Base-by-base conservation (phyloP, 2,113 vertebrate species). In the Oxyura jamaicensis region DNA sequence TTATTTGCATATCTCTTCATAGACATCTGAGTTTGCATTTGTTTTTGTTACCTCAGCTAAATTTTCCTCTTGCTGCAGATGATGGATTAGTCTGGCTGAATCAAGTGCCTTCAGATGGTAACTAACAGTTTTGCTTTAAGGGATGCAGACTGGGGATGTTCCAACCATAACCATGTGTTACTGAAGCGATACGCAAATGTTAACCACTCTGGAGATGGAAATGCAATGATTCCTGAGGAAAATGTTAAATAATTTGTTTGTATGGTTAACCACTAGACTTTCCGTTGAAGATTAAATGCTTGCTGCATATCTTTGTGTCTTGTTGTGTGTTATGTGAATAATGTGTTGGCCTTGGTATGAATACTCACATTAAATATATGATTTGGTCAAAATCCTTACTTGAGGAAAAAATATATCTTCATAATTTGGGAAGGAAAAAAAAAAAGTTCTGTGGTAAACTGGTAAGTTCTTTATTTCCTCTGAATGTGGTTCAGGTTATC, bases 241-340 rank as follows among this genome's bases (percentile, higher is more conserved):
- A 95, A 95, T 33, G 48, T 86, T 95, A 91, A 97, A 88, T 92
- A 85, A 95, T 92, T 96, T 93, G 74, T 84, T 97, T 97, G 72
- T 79, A 52, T 97, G 92, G 86, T 91, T 98, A 97, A 86, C 94
- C 91, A 53, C 91, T 72, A 50, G 91, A 42, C 66, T 96, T 97
- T 96, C 95, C 94, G 44, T 73, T 92, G 71, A 91, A 91, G 84
- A 86, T 91, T 96, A 72, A 94, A 76, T 48, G 88, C 78, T 86
- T 95, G 89, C 68, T 93, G 52, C 46, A 17, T 86, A 39, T 59
- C 66, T 95, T 93, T 58, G 42, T 91, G 88, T 90, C 52, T 93
- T 86, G 36, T 17, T 71, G 8, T 77, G 50, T 90, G 86, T 83
- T 78, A 29, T 6, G 44, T 93, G 60, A 93, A 52, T 52, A 80